Evolutionary conservation across 2,113 vertebrate species (phyloP).

Genomic region (Passer montanus): DNA sequence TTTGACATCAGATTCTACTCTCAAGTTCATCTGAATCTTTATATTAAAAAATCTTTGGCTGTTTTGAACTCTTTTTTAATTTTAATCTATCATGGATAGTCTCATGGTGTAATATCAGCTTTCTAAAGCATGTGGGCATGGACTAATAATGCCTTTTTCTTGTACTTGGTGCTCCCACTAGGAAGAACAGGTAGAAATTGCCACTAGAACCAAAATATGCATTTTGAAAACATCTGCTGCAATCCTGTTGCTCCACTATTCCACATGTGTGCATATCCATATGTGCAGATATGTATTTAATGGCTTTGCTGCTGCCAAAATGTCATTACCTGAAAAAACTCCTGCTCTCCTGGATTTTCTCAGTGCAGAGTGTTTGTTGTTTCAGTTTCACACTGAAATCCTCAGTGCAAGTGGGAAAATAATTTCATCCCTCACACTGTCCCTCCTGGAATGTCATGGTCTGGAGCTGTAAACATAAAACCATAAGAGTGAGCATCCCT

Average conservation of each 20-base stretch:
- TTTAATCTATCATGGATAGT: neutral
- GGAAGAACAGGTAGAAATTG: neutral
- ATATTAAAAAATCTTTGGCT: neutral
- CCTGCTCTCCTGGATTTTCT: neutral
- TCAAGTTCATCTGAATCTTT: neutral
- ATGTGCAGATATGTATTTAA: neutral
- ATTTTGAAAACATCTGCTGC: neutral
- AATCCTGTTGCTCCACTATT: neutral
- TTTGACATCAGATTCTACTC: neutral
- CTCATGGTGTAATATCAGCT: neutral
- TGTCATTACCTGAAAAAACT: neutral
- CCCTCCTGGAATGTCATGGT: neutral
- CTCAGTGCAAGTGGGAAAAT: neutral
- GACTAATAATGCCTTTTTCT: neutral
- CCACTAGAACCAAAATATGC: neutral
- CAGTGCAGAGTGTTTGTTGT: neutral
- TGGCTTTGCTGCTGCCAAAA: neutral
- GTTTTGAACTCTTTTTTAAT: neutral
- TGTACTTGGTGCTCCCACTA: neutral
- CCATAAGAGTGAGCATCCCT: neutral
- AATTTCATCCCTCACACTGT: neutral
- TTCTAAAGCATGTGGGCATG: neutral
- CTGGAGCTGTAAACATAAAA: neutral
- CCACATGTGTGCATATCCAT: accelerated
- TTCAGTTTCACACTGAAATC: neutral